Conservation (phyloP, 2,797 vertebrate species). For the Sebastes cheni region DNA sequence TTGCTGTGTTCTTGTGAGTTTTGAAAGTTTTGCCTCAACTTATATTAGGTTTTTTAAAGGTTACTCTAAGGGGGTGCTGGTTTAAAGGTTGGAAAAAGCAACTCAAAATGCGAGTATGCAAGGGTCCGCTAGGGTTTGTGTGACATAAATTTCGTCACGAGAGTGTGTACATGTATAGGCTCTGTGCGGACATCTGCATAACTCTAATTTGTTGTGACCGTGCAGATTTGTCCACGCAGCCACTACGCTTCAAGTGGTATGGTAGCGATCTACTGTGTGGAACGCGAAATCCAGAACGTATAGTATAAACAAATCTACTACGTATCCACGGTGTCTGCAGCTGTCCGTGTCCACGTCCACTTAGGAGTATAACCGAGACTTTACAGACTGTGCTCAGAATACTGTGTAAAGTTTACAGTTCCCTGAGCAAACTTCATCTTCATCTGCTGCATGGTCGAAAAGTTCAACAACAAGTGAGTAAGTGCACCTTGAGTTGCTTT, state of each 20-base stretch:
- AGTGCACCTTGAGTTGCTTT: neutral
- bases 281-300: too few species aligned
- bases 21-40: neutral
- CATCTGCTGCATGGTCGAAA: neutral
- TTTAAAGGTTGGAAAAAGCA: neutral
- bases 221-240: accelerated
- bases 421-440: neutral
- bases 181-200: too few species aligned
- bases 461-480: neutral
- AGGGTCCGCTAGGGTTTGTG: too few species aligned
- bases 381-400: too few species aligned
- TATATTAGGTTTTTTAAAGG: neutral
- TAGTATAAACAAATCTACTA: too few species aligned
- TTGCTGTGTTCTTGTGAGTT: neutral
- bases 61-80: neutral
- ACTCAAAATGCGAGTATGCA: neutral
- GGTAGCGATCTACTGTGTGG: too few species aligned
- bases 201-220: too few species aligned
- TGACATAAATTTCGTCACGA: too few species aligned
- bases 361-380: accelerated
- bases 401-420: neutral
- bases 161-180: too few species aligned
- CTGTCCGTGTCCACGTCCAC: too few species aligned
- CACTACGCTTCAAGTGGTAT: too few species aligned
- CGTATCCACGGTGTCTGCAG: too few species aligned